Evolutionary conservation across 2,888 invertebrate genomes (phyloP).

Genomic region (Agrilus biguttatus): DNA sequence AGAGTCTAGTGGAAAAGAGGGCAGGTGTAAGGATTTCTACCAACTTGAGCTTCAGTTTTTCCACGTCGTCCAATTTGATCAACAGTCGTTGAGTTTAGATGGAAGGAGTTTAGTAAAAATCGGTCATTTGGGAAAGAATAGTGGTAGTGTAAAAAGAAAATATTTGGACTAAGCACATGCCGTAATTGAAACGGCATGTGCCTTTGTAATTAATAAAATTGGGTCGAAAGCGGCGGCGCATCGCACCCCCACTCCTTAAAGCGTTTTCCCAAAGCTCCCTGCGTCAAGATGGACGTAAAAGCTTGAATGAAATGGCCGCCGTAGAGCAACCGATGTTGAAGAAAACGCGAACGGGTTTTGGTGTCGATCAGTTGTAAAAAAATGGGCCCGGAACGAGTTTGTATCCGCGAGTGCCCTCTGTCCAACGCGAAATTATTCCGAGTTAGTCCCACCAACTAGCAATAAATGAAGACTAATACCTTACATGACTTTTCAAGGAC

Average conservation of each 20-base stretch:
- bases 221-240: constrained; percentile 12
- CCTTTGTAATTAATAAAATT: constrained; percentile 15
- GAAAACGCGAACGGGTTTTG: constrained; percentile 20
- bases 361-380: constrained; percentile 14
- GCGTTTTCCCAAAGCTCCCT: constrained; percentile 12
- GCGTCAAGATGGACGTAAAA: constrained; percentile 23
- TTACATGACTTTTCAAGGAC: constrained; percentile 30
- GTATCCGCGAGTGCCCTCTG: constrained; percentile 22
- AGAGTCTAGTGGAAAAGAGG: constrained; percentile 40
- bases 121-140: too few relatives aligned
- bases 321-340: constrained; percentile 17
- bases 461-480: constrained; percentile 31
- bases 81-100: too few relatives aligned
- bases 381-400: constrained; percentile 17
- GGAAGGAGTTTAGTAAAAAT: too few relatives aligned
- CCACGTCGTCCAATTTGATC: too few relatives aligned
- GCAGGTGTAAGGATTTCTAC: constrained; percentile 29
- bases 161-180: constrained; percentile 2
- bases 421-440: constrained; percentile 18
- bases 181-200: constrained; percentile 10
- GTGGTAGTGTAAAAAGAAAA: too few relatives aligned
- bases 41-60: too few relatives aligned
- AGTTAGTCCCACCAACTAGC: constrained; percentile 25
- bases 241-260: constrained; percentile 14
- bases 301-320: constrained; percentile 24